phyloP scores from a whole-genome alignment of 2,797 vertebrate genomes.

The Calcarius lapponicus region DNA sequence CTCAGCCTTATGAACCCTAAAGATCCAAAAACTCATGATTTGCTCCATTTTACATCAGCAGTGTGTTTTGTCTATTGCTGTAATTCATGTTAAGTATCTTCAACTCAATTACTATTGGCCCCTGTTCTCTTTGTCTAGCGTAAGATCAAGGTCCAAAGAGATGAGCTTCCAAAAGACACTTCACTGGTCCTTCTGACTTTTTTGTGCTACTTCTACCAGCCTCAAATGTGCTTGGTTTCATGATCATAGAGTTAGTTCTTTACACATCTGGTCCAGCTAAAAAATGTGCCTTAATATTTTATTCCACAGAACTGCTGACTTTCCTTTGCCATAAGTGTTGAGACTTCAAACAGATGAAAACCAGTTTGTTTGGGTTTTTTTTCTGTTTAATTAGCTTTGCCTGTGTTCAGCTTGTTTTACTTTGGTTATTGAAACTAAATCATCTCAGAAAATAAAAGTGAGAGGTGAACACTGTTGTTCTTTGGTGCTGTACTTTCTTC shows the following conservation, averaged over 20 bases:
- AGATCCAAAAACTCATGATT: background rate
- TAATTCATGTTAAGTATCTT: background rate
- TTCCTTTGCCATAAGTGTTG: background rate
- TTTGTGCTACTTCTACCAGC: background rate
- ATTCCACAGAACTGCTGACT: background rate
- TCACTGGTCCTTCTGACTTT: background rate
- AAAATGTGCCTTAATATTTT: background rate
- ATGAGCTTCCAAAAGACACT: background rate
- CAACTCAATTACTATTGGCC: background rate
- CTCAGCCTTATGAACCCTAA: background rate
- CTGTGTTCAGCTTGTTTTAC: background rate
- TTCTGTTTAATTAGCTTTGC: background rate
- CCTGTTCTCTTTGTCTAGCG: background rate
- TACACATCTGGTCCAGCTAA: background rate
- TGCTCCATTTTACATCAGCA: background rate
- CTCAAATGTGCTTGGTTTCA: background rate
- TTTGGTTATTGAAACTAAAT: background rate
- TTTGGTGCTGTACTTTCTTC: background rate
- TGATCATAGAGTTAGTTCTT: background rate
- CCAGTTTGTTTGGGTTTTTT: accelerated
- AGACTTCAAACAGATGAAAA: background rate
- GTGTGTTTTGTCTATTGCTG: background rate
- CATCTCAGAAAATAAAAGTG: background rate
- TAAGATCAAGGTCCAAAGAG: background rate
- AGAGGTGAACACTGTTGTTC: background rate